Conservation (phyloP, 2,797 vertebrate species). For the Lates japonicus region DNA sequence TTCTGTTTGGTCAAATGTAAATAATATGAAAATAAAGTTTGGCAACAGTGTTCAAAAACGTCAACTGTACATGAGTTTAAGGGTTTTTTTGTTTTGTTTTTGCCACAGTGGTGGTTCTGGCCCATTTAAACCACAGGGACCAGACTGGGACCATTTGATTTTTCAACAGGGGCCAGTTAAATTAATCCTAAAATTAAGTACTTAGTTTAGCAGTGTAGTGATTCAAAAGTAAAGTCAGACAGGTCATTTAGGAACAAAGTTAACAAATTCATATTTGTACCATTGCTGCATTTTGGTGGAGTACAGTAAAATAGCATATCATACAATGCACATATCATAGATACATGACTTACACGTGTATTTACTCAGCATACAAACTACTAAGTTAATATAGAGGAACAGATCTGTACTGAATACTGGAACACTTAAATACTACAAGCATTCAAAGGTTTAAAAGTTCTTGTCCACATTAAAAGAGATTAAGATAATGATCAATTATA, state of each 20-base stretch:
- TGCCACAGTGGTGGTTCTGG: background rate
- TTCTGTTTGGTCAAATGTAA: too few relatives aligned
- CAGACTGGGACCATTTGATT: too few relatives aligned
- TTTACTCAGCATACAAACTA: background rate
- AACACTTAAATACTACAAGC: too few relatives aligned
- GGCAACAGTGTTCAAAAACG: too few relatives aligned
- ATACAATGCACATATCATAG: background rate
- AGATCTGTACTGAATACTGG: background rate
- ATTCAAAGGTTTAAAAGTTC: background rate
- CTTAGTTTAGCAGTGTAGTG: background rate
- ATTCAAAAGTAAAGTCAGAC: background rate
- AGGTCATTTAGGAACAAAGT: too few relatives aligned
- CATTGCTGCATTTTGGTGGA: too few relatives aligned
- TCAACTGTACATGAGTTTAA: too few relatives aligned
- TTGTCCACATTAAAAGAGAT: background rate
- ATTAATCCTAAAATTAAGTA: background rate
- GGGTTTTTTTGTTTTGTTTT: too few relatives aligned
- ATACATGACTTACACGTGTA: too few relatives aligned
- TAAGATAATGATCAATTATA: background rate
- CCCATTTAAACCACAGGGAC: too few relatives aligned
- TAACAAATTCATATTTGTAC: too few relatives aligned
- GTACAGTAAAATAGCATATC: background rate
- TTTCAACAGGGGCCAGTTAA: background rate
- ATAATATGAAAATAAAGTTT: too few relatives aligned
- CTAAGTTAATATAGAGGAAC: background rate